Base-by-base conservation (phyloP, 2,888 invertebrate genomes). In the Xestia xanthographa region DNA sequence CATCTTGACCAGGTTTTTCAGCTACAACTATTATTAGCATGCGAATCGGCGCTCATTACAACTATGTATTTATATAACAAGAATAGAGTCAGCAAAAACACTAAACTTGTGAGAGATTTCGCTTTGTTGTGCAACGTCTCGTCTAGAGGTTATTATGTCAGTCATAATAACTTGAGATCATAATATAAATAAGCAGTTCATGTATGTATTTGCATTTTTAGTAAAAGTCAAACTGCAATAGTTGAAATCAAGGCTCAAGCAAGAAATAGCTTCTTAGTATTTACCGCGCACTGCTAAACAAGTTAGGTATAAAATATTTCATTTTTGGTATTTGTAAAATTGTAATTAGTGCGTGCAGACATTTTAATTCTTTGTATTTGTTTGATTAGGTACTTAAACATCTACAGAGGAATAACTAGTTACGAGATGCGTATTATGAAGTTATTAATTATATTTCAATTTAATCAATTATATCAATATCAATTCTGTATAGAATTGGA, bases 131-230 rank as follows among this genome's bases (percentile, higher is more conserved):
- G 53, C 29, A 62, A 62, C 20, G 29, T 45, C 38, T 62, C 14
- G 53, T 66, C 53, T 77, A 50, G 53, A 77, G 62, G 66, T 77
- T 29, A 77, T 70, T n/a, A n/a, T n/a, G n/a, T 6, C 8, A 82
- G 65, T 66, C 58, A 34, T 41, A 14, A 53, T 26, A 53, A 62
- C 26, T 53, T 66, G 12, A 14, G 45, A 22, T 58, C 22, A 1
- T n/a, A 56, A 1, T n/a, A 56, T 50, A 22, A 50, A 43, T 34
- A 34, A 26, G 22, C 14, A 43, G 26, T 48, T 43, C 5, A 34
- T 14, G 11, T 71, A 20, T n/a, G n/a, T 62, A 34, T 34, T 74
- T 53, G n/a, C 5, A 29, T 58, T 62, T 56, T 38, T 45, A 22
- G 34, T 43, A 63, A 63, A 34, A 43, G 22, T 22, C 14, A 14